phyloP scores from a whole-genome alignment of 2,113 vertebrate species.

The Hippoglossus stenolepis region DNA sequence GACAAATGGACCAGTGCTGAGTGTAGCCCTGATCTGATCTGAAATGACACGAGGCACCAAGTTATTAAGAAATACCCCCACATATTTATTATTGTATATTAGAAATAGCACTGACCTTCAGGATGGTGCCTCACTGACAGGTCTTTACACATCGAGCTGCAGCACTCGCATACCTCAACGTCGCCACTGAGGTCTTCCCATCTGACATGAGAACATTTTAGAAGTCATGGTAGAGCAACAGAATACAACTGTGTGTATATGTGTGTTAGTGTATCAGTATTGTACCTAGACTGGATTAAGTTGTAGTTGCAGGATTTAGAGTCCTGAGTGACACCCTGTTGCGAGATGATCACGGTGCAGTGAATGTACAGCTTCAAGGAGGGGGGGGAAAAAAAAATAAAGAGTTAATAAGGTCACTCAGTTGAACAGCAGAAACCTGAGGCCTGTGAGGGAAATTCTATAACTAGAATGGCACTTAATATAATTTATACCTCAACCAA shows the following conservation, averaged over 20 bases:
- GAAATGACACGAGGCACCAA: neutral
- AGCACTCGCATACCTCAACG: constrained; percentile 69
- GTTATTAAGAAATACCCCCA: neutral
- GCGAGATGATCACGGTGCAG: constrained; percentile 64
- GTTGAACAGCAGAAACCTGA: neutral
- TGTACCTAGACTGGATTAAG: constrained; percentile 58
- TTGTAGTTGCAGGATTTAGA: constrained; percentile 80
- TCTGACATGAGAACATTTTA: constrained; percentile 35
- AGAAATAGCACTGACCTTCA: constrained; percentile 44
- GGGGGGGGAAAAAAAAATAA: no score
- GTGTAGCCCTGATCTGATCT: constrained; percentile 42
- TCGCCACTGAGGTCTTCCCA: constrained; percentile 73
- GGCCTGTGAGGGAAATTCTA: no score
- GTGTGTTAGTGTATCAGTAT: neutral
- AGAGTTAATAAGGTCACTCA: neutral
- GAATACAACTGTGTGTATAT: neutral
- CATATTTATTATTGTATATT: neutral
- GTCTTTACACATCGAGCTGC: constrained; percentile 68
- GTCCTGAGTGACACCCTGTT: constrained; percentile 36
- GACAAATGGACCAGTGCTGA: constrained; percentile 60
- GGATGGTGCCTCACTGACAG: constrained; percentile 4
- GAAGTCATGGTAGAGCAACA: neutral
- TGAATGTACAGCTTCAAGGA: constrained; percentile 68
- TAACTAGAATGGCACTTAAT: no score
- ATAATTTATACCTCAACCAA: no score